Base-by-base conservation (phyloP, 2,797 vertebrate genomes). In the Catharus ustulatus region DNA sequence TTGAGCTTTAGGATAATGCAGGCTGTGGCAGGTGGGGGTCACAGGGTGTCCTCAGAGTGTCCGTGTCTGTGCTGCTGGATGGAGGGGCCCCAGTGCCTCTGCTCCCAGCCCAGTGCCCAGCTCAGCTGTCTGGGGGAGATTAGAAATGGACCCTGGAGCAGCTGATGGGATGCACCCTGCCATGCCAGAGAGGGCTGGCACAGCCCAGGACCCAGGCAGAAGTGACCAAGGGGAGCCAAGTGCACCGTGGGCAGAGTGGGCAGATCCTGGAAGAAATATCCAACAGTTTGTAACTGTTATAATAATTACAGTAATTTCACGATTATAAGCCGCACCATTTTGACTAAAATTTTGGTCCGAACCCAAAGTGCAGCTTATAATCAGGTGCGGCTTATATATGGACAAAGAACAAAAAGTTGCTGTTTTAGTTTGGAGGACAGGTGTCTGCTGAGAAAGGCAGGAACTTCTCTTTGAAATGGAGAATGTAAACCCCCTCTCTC, bases 1-100 rank as follows among this genome's bases (percentile, higher is more conserved):
- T 0, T 55, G 48, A 34, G 55, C 22, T 73, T 49, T 34, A 36
- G n/a, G 67, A 11, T 32, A 26, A 19, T 2, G 7, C 40, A 55
- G 40, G 34, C 59, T 77, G 1, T 0, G 48, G 36, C 9, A 48
- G 9, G 3, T 12, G 30, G 36, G 40, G 40, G 13, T 19, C 15
- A 4, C 4, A 8, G 40, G 10, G 26, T 7, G 30, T 40, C 43
- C 1, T 0, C 6, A 22, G 27, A 55, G 48, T 10, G n/a, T 15
- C 55, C 15, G 22, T 13, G 11, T 26, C 32, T 38, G 61, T 45
- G 51, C 21, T 61, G n/a, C 17, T 18, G 8, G 15, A 6, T 0
- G 0, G 32, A 13, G 12, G 27, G 27, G 34, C 24, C 13, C 52
- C 16, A 8, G 5, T 54, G 14, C 34, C 34, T 27, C 49, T 38